phyloP scores from a whole-genome alignment of 2,888 invertebrate genomes.

The Tholera decimalis region DNA sequence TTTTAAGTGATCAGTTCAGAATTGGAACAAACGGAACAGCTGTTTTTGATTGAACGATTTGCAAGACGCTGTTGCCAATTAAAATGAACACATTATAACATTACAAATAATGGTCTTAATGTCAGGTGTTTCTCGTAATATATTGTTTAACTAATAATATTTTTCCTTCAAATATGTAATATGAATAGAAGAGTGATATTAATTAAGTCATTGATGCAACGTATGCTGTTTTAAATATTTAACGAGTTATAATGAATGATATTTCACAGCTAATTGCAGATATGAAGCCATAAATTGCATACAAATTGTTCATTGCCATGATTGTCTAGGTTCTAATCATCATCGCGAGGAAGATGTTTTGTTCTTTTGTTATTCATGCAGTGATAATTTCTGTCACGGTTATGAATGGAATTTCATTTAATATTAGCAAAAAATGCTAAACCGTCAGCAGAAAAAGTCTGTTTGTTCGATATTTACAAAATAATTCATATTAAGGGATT shows the following conservation, averaged over 20 bases:
- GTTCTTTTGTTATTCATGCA: constrained; percentile 68
- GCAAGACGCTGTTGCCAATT: not conserved
- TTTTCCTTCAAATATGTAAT: constrained; percentile 40
- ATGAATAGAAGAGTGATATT: constrained; percentile 46
- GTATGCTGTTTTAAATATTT: constrained; percentile 86
- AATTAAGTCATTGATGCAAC: constrained; percentile 78
- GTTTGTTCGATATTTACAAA: not conserved
- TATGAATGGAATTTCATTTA: constrained; percentile 79
- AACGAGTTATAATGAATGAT: constrained; percentile 88
- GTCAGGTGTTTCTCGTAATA: constrained; percentile 27
- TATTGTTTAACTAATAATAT: constrained; percentile 28
- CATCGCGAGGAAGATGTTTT: constrained; percentile 63
- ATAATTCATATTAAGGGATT: not conserved
- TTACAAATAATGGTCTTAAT: not conserved
- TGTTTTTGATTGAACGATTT: constrained; percentile 21
- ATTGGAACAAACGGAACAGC: constrained; percentile 16
- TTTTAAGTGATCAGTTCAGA: constrained; percentile 41
- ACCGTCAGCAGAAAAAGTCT: constrained; percentile 61
- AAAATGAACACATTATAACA: not conserved
- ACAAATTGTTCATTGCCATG: constrained; percentile 85
- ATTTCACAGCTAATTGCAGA: constrained; percentile 83
- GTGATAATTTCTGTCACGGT: constrained; percentile 68
- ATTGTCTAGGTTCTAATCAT: constrained; percentile 76
- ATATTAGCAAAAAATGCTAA: constrained; percentile 51
- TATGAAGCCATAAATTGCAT: constrained; percentile 84